Percentiles rank a stretch among this genome's conserved stretches.
These are phyloP conservation scores for Cynopterus sphinx DNA, from an alignment of 2,797 vertebrate genomes.

Conservation along the genomic window DNA sequence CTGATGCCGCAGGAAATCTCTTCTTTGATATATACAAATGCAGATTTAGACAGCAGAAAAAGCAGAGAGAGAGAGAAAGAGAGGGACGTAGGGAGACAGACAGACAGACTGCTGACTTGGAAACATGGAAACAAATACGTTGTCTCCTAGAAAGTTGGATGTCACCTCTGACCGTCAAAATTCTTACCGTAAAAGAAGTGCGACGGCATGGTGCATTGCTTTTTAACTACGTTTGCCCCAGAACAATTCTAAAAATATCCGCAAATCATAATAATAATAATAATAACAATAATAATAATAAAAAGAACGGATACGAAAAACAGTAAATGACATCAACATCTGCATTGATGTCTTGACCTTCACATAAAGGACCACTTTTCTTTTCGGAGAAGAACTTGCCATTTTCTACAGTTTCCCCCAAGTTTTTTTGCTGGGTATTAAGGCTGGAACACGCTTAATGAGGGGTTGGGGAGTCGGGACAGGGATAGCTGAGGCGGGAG, in stretches of 20 bases:
- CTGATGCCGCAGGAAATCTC: too few relatives aligned
- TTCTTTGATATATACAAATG: neutral
- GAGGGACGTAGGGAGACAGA: neutral
- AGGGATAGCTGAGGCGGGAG: neutral
- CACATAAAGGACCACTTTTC: neutral
- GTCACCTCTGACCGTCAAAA: neutral
- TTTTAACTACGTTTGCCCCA: neutral
- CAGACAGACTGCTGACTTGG: fast-evolving
- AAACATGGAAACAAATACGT: fast-evolving
- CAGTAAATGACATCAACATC: neutral
- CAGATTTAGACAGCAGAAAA: neutral
- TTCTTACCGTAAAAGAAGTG: neutral
- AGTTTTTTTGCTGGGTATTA: neutral
- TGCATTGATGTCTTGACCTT: neutral
- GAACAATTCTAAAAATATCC: neutral
- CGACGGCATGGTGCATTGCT: neutral
- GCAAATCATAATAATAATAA: neutral
- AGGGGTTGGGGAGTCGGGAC: too few relatives aligned
- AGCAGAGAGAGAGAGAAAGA: neutral
- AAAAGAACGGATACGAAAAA: neutral
- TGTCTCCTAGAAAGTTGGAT: neutral
- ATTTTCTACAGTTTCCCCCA: neutral
- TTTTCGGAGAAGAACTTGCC: neutral
- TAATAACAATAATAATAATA: too few relatives aligned
- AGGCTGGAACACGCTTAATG: neutral